Evolutionary conservation across 2,888 invertebrate species (phyloP).

Genomic region (Pristionchus fissidentatus): DNA sequence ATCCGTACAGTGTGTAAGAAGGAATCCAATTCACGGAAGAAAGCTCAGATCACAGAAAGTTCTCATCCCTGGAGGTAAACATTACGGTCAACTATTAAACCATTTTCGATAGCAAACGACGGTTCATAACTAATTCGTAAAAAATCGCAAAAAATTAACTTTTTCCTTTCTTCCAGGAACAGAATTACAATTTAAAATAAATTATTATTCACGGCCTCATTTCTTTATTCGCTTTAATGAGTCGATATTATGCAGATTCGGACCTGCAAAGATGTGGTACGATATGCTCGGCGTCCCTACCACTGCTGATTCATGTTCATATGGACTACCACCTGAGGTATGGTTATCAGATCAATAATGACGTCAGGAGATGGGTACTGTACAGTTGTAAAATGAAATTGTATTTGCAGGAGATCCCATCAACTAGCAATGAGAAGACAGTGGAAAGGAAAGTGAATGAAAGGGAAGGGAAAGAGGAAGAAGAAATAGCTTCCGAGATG

Average conservation of each 20-base stretch:
- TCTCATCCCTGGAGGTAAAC: slow-evolving; percentile 40
- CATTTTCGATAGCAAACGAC: not conserved
- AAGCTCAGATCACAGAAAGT: not conserved
- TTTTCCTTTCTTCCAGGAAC: too few relatives aligned
- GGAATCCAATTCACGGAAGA: slow-evolving; percentile 7
- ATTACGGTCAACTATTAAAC: too few relatives aligned
- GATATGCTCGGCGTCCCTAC: slow-evolving; percentile 40
- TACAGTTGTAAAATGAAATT: too few relatives aligned
- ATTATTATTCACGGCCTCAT: too few relatives aligned
- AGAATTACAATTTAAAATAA: too few relatives aligned
- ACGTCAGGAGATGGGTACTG: not conserved
- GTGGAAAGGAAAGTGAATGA: not conserved
- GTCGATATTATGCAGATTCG: slow-evolving; percentile 86
- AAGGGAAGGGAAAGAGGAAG: not conserved
- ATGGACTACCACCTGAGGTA: slow-evolving; percentile 22
- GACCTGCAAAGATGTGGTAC: slow-evolving; percentile 87
- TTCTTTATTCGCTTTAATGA: not conserved
- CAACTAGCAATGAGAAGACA: not conserved
- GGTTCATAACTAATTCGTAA: too few relatives aligned
- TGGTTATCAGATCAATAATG: not conserved
- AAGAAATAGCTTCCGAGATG: slow-evolving; percentile 77
- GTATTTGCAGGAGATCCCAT: not conserved
- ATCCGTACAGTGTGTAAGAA: not conserved
- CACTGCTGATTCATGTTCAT: slow-evolving; percentile 14
- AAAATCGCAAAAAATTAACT: too few relatives aligned